Evolutionary conservation across 2,113 vertebrate genomes (phyloP).

Genomic region (Pangasianodon hypophthalmus): DNA sequence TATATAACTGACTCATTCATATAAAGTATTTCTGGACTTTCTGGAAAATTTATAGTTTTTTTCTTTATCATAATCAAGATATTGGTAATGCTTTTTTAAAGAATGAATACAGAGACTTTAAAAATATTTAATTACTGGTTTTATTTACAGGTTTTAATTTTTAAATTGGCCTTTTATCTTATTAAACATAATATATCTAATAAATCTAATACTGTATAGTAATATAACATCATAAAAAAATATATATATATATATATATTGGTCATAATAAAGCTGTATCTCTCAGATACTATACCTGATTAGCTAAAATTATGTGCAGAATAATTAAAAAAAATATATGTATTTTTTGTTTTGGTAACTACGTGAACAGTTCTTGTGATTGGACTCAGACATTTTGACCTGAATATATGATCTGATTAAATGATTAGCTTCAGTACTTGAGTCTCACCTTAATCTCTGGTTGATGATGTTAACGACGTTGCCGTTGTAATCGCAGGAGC

Average conservation of each 20-base stretch:
- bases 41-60: not conserved
- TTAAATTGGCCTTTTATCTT: not conserved
- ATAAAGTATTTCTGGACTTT: no score
- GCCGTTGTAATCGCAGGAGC: constrained; percentile 84
- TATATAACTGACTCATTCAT: no score
- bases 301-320: not conserved
- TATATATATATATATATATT: not conserved
- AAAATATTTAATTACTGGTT: not conserved
- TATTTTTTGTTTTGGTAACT: not conserved
- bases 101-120: not conserved
- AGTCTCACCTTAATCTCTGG: constrained; percentile 70
- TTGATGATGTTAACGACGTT: constrained; percentile 70
- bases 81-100: not conserved
- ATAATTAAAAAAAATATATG: not conserved
- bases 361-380: not conserved
- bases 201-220: not conserved
- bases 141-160: not conserved
- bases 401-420: constrained; percentile 9
- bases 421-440: not conserved
- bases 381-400: not conserved
- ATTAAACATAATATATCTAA: not conserved
- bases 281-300: not conserved
- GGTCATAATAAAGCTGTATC: not conserved
- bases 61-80: not conserved
- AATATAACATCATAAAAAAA: not conserved